phyloP scores from a whole-genome alignment of 2,113 vertebrate genomes.

The Eudyptes chrysolophus region DNA sequence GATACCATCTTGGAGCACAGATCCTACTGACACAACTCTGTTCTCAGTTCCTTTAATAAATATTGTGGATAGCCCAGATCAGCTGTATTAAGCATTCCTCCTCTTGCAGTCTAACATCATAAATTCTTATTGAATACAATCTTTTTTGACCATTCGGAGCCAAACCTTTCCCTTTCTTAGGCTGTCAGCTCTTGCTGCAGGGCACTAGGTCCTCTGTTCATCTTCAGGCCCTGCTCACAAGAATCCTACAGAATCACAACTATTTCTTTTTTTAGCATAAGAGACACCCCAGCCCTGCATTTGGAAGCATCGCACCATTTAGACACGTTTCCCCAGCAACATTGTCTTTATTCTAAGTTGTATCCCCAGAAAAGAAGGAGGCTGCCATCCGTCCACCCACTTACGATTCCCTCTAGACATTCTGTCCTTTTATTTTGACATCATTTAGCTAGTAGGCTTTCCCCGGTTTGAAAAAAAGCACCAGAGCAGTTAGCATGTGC shows the following conservation, averaged over 20 bases:
- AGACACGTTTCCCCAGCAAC: not conserved
- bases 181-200: not conserved
- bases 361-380: not conserved
- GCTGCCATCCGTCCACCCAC: not conserved
- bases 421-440: not conserved
- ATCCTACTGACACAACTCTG: not conserved
- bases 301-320: not conserved
- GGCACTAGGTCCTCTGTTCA: not conserved
- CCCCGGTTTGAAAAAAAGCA: not conserved
- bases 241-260: not conserved
- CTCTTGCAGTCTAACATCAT: not conserved
- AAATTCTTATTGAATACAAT: not conserved
- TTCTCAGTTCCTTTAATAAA: not conserved
- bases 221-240: not conserved
- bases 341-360: not conserved
- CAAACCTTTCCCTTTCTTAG: not conserved
- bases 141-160: not conserved
- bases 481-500: not conserved
- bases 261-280: not conserved
- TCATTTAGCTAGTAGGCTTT: not conserved
- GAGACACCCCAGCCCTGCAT: not conserved
- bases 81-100: not conserved
- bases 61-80: not conserved
- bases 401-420: not conserved
- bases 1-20: not conserved